Evolutionary conservation across 2,113 vertebrate species (phyloP), one percentile per base, ranked within the genome.

Genomic region (Nettapus auritus): DNA sequence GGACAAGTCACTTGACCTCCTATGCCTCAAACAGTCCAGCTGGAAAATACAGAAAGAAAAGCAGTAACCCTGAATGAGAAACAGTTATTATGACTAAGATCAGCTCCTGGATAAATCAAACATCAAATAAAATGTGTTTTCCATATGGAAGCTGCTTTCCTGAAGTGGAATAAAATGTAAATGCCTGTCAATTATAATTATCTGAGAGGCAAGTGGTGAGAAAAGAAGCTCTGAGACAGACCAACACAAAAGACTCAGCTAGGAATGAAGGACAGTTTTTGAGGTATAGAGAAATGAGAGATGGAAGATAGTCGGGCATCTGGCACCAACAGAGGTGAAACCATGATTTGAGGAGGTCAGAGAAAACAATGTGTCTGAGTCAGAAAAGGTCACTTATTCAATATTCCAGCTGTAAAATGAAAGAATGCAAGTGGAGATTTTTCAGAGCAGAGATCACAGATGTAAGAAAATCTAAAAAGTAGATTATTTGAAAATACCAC

Each of bases 91-190:
- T 92, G 88, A 86, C 90, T 92, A 86, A 95, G 77, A 92, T 81
- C 82, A 87, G 90, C 92, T 94, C 81, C 92, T 93, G 88, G 92
- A 75, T 92, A 94, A 96, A 95, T 73, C 83, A 85, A 93, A 57
- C 83, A 87, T 92, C 80, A 90, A 86, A 88, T 91, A 89, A 95
- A 96, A 96, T 95, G 88, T 94, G 93, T 95, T 96, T 95, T 94
- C 96, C 94, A 95, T 93, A 95, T 95, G 93, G 92, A 94, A 93
- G 62, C 63, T 90, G 57, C 93, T 90, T 87, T 96, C 74, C 67
- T 79, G 46, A 90, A 84, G 73, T 82, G 62, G 80, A 96, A 95
- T 92, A 93, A 93, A 96, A 90, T 1, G 25, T 92, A 97, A 96
- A 96, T 79, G 86, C 50, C 77, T 89, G 86, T 86, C 90, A 96